Percentiles rank a stretch among this genome's conserved stretches.
Evolutionary conservation across 1,140 invertebrate genomes (phyloP).

Genomic region (Chironomus striatipennis): DNA sequence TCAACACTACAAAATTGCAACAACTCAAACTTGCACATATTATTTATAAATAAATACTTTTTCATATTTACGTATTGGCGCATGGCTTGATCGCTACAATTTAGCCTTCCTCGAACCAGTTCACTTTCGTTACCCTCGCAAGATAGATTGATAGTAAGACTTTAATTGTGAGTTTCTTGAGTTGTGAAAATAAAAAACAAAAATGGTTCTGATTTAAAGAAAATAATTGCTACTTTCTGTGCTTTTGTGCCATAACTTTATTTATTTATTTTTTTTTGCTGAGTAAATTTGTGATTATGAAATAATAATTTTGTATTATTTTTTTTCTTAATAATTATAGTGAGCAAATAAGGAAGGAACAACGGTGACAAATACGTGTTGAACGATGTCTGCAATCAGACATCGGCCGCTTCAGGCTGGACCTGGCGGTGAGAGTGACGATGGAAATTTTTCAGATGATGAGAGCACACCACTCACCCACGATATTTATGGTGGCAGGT

Average conservation of each 20-base stretch:
- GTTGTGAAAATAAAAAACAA: neutral
- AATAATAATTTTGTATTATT: neutral
- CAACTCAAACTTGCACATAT: no score
- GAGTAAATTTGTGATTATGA: neutral
- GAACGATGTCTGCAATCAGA: slow-evolving; percentile 38
- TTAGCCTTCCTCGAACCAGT: neutral
- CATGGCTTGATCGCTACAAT: slow-evolving; percentile 5
- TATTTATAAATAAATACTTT: neutral
- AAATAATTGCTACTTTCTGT: neutral
- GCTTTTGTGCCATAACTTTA: neutral
- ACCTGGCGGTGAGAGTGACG: slow-evolving; percentile 49
- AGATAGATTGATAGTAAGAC: neutral
- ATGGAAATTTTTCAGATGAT: slow-evolving; percentile 73
- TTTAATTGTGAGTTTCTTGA: neutral
- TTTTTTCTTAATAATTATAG: slow-evolving; percentile 3
- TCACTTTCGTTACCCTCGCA: neutral
- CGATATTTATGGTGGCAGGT: slow-evolving; percentile 82
- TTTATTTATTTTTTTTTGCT: neutral
- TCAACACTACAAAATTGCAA: no score
- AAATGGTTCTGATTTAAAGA: neutral
- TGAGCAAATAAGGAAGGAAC: neutral
- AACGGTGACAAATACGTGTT: neutral
- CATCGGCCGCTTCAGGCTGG: slow-evolving; percentile 49
- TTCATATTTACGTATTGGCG: neutral
- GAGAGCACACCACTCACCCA: slow-evolving; percentile 72